Evolutionary conservation across 2,113 vertebrate genomes (phyloP).

Genomic region (Sclerurus mexicanus): DNA sequence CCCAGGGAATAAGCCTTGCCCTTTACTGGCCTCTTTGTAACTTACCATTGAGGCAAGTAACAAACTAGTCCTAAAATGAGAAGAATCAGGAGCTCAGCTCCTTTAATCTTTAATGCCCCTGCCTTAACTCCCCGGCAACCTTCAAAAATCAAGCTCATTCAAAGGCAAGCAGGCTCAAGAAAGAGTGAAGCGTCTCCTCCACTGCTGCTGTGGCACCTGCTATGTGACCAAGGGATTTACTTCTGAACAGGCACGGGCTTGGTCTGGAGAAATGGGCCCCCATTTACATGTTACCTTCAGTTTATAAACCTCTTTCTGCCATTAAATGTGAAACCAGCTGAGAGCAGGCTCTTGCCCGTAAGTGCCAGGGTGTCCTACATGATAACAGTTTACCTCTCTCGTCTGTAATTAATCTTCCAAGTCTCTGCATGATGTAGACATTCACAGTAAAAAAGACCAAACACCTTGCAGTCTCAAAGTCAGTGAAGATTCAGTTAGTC

Average conservation of each 20-base stretch:
- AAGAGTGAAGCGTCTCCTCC: background rate
- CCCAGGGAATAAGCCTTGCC: background rate
- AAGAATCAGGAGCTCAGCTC: background rate
- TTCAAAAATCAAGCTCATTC: background rate
- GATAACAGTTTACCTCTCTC: background rate
- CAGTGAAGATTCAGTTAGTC: constrained; percentile 23
- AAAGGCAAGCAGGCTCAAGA: background rate
- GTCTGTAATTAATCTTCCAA: background rate
- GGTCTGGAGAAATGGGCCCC: background rate
- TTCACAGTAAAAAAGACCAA: background rate
- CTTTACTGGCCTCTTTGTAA: background rate
- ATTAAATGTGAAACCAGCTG: background rate
- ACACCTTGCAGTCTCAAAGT: constrained; percentile 12
- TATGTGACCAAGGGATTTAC: background rate
- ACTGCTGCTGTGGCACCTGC: background rate
- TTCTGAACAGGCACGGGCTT: fast-evolving
- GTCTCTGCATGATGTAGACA: background rate
- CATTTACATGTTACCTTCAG: background rate
- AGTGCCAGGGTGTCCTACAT: background rate
- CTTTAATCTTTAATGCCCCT: background rate
- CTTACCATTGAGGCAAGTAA: background rate
- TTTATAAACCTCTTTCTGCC: background rate
- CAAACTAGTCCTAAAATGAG: background rate
- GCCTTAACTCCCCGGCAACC: background rate
- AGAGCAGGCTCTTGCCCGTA: background rate